Evolutionary conservation across 2,797 vertebrate genomes (phyloP), one percentile per base, ranked within the genome.

Genomic region (Lepus townsendii): DNA sequence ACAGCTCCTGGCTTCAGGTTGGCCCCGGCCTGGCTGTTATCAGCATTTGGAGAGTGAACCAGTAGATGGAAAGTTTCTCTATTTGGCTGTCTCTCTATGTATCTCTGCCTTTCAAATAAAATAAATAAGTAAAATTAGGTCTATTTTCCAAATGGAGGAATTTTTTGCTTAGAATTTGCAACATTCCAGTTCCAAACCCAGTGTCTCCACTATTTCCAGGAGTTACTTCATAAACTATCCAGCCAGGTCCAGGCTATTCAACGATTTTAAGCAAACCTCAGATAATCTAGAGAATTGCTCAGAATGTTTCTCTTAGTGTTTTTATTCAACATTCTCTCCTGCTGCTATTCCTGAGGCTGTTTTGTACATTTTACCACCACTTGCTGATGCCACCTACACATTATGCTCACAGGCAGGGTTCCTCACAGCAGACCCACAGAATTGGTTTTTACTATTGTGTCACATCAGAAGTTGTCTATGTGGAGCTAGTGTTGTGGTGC

Each of bases 151-250:
- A 92, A 52, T 5, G 13, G 79, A 96, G 42, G 79, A 86, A 93
- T 85, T 80, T 91, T 93, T 96, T 95, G 62, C 83, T 86, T 86
- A 83, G 79, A 91, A 94, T 89, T 35, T 47, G 7, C 90, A 75
- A 76, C 47, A 88, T 83, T 86, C 91, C 60, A 84, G 30, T 83
- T 92, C 14, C 73, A 60, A 68, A 78, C 68, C 10, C 60, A 47
- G 72, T 82, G 24, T 90, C 72, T 63, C 24, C 16, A 32, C 26
- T 79, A 47, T 75, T 78, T 92, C 83, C 62, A 79, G 63, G 47
- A 38, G 22, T 63, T 80, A 3, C 78, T 85, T 80, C 84, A 84
- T 20, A 69, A 77, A 54, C 12, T 72, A 88, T n/a, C 32, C 57
- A 85, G n/a, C 88, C 4, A 63, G 8, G 35, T 66, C 78, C 65